Evolutionary conservation across 2,797 vertebrate genomes (phyloP), one percentile per base, ranked within the genome.

Genomic region (Danio choprae): DNA sequence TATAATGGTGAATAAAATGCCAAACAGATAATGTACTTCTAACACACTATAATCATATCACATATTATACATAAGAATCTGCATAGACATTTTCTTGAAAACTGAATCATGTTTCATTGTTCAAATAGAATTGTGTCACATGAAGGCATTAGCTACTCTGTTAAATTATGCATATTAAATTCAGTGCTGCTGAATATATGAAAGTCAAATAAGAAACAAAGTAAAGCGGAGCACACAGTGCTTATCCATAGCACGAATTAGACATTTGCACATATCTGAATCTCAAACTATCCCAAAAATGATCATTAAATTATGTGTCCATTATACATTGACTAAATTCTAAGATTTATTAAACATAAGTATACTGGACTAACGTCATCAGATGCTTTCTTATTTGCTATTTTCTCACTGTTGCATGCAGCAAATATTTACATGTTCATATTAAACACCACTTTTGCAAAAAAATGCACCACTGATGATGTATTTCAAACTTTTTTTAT

Each of bases 131-230:
- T 51, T 1, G 18, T 48, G 48, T 48, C 64, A 48, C 43, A 29
- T 46, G 12, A 46, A 46, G 46, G 15, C 62, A 9, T 48, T 7
- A 1, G 0, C 40, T 64, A 64, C n/a, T 44, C 18, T 22, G 63
- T 22, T 65, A 46, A 29, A 65, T 65, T 65, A 65, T 65, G 63
- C 15, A 44, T 46, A 69, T 38, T 51, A 38, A 38, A 69, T 68
- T 38, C 65, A 68, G 65, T 51, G 9, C 38, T 38, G 29, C 29
- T 18, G 48, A 53, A 69, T 69, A 40, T 53, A 18, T n/a, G 2
- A 38, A 69, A 38, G 1, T 53, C 40, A 53, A n/a, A 22, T 68
- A 67, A 67, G 29, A 29, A 29, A 29, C 29, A 29, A 29, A 29
- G 29, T 29, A 29, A 29, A 29, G 29, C 29, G 29, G 29, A 29